phyloP scores from a whole-genome alignment of 2,113 vertebrate species.

The Paralichthys olivaceus region DNA sequence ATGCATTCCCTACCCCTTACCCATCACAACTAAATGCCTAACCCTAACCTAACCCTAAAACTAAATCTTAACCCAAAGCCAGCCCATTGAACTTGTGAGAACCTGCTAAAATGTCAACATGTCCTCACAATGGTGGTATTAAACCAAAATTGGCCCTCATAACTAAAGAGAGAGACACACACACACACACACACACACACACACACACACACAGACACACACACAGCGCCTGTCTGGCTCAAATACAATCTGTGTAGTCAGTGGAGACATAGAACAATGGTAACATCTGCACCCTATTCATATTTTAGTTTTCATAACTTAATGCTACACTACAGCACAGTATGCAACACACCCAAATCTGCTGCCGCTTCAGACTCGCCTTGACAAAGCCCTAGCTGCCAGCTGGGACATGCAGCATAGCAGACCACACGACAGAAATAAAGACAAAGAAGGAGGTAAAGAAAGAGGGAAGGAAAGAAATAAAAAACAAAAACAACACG shows the following conservation, averaged over 20 bases:
- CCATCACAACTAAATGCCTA: too few species aligned
- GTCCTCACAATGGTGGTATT: too few species aligned
- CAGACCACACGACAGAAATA: conserved; percentile 15
- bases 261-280: conserved; percentile 25
- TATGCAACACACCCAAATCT: conserved; percentile 49
- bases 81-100: too few species aligned
- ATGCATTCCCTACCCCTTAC: too few species aligned
- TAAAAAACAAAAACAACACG: not conserved
- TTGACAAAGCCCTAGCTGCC: conserved; percentile 57
- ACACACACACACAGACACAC: not conserved
- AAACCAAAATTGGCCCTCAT: too few species aligned
- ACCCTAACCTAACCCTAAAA: too few species aligned
- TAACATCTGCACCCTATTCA: conserved; percentile 60
- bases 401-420: conserved; percentile 65
- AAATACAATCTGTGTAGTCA: not conserved
- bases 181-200: not conserved
- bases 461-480: not conserved
- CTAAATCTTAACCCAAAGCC: not conserved
- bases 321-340: conserved; percentile 35
- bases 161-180: too few species aligned
- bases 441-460: not conserved
- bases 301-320: conserved; percentile 50
- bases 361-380: conserved; percentile 43
- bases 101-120: too few species aligned
- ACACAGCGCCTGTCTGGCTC: not conserved